Evolutionary conservation across 2,113 vertebrate genomes (phyloP).

Genomic region (Solea senegalensis): DNA sequence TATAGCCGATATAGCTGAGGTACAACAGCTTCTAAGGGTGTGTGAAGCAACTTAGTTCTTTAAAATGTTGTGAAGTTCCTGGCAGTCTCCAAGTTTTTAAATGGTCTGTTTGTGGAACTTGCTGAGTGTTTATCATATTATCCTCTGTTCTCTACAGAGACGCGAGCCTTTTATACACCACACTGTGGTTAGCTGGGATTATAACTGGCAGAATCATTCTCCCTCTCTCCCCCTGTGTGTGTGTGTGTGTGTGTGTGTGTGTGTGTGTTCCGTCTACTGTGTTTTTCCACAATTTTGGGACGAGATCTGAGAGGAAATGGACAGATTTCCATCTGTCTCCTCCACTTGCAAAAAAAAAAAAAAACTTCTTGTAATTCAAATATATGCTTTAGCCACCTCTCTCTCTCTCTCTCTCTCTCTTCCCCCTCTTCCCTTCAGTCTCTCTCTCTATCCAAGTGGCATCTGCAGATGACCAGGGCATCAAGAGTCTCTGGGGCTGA

Average conservation of each 20-base stretch:
- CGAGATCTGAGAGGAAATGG: constrained; percentile 78
- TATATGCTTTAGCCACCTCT: constrained; percentile 83
- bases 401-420: constrained; percentile 44
- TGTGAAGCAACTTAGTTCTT: background rate
- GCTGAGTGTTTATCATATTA: constrained; percentile 58
- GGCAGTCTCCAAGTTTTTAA: constrained; percentile 43
- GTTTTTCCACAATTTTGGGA: constrained; percentile 72
- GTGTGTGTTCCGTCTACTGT: constrained; percentile 38
- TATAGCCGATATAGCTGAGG: too few relatives aligned
- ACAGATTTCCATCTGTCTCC: constrained; percentile 84
- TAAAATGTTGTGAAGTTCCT: constrained; percentile 20
- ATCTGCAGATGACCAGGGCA: constrained; percentile 92
- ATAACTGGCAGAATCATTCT: constrained; percentile 45
- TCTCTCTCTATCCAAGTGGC: constrained; percentile 84
- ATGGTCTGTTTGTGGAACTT: constrained; percentile 44
- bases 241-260: constrained; percentile 15
- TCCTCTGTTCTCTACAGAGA: constrained; percentile 59
- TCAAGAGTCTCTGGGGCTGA: constrained; percentile 83
- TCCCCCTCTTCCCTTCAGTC: constrained; percentile 31
- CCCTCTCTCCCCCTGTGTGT: constrained; percentile 7
- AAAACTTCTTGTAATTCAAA: constrained; percentile 85
- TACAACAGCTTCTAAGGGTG: too few relatives aligned
- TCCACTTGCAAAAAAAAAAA: constrained; percentile 73
- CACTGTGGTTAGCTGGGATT: constrained; percentile 56
- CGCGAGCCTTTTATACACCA: constrained; percentile 34